Conservation (phyloP, 92 coral and sea anemone species). For the Blastomussa wellsi region DNA sequence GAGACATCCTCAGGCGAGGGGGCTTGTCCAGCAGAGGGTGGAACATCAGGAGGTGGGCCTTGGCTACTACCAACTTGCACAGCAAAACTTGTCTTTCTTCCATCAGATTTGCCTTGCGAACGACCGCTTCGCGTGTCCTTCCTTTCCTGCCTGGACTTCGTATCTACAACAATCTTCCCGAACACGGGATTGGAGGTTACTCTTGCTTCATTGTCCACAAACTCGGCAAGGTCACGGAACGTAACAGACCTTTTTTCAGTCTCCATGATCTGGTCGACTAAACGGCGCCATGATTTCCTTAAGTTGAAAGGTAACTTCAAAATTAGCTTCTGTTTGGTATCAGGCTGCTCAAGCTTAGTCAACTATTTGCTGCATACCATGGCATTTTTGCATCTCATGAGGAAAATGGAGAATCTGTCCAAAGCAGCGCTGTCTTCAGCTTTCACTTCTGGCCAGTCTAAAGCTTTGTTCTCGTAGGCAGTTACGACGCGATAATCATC, state of each 20-base stretch:
- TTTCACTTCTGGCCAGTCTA: background rate
- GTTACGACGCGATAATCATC: conserved; percentile 41
- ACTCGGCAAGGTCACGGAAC: conserved; percentile 35
- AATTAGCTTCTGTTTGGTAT: conserved; percentile 35
- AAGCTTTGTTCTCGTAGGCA: conserved; percentile 45
- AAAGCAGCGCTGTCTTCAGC: background rate
- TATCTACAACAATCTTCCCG: conserved; percentile 31
- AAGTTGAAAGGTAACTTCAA: conserved; percentile 46
- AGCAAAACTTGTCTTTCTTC: background rate
- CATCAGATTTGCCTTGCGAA: background rate
- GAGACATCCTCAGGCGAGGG: background rate
- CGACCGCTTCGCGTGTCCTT: background rate
- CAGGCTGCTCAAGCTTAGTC: conserved; percentile 58
- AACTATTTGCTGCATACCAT: conserved; percentile 41
- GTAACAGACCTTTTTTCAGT: background rate
- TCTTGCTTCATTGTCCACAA: conserved; percentile 55
- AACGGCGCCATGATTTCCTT: conserved; percentile 46
- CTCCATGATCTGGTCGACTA: conserved; percentile 40
- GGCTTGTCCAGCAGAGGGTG: background rate
- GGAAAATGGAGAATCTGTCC: conserved; percentile 45
- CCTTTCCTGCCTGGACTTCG: background rate
- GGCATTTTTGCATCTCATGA: conserved; percentile 48
- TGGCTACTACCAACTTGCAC: background rate
- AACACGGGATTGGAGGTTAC: conserved; percentile 51
- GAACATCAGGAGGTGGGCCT: background rate